phyloP scores from a whole-genome alignment of 2,888 invertebrate species.

The Platypus cylindrus region DNA sequence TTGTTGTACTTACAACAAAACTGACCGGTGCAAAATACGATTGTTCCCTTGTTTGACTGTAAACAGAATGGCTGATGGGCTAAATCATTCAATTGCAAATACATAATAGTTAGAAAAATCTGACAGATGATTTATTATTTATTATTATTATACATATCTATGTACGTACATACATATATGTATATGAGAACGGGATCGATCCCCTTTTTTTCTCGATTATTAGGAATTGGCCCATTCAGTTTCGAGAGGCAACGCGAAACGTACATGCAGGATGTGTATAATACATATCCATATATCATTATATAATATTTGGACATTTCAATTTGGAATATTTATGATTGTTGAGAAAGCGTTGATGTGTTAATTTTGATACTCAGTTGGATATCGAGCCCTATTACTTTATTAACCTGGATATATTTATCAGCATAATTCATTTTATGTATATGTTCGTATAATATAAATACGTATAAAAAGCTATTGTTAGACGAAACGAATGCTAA shows the following conservation, averaged over 20 bases:
- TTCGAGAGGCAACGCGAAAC: conserved; percentile 19
- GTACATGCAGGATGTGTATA: too few relatives aligned
- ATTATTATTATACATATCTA: too few relatives aligned
- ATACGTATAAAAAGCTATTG: too few relatives aligned
- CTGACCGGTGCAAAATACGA: conserved; percentile 30
- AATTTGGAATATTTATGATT: conserved; percentile 23
- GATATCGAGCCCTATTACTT: conserved; percentile 2
- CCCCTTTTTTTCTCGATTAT: too few relatives aligned
- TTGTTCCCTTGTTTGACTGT: conserved; percentile 28
- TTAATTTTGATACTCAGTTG: conserved; percentile 18
- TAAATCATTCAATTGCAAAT: conserved; percentile 32
- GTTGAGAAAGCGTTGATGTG: conserved; percentile 21
- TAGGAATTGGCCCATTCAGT: conserved; percentile 17
- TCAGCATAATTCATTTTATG: too few relatives aligned
- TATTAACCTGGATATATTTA: too few relatives aligned
- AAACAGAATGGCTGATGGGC: conserved; percentile 31
- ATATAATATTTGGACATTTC: conserved; percentile 25
- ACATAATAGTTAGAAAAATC: conserved; percentile 28
- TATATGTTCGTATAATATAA: too few relatives aligned
- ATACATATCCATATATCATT: too few relatives aligned
- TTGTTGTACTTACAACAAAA: too few relatives aligned
- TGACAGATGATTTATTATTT: conserved; percentile 32
- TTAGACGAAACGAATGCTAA: too few relatives aligned
- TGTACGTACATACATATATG: too few relatives aligned
- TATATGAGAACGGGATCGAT: too few relatives aligned